These are phyloP conservation scores for Hippocampus abdominalis DNA, from an alignment of 2,113 vertebrate genomes.

Conservation along the genomic window DNA sequence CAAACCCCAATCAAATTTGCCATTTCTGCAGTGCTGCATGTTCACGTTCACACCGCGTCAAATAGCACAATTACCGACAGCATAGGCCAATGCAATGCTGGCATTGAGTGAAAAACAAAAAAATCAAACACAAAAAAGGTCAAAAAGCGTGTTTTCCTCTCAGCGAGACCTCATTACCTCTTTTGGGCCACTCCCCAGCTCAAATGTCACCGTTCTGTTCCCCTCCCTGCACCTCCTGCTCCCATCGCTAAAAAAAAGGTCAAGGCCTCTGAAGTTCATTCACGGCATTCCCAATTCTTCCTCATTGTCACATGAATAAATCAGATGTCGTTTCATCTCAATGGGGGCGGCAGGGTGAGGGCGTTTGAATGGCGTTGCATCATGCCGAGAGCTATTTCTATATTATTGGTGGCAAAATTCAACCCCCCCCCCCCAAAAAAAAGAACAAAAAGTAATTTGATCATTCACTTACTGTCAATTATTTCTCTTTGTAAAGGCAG, in stretches of 20 bases:
- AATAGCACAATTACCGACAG: no score
- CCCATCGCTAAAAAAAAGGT: constrained; percentile 54
- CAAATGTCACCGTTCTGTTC: constrained; percentile 51
- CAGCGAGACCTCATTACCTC: constrained; percentile 52
- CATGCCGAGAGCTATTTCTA: neutral
- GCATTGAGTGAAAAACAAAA: neutral
- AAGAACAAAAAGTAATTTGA: neutral
- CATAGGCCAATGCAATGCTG: neutral
- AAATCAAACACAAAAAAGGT: constrained; percentile 2
- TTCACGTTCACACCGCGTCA: neutral
- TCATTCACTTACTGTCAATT: neutral
- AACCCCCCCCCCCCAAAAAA: neutral
- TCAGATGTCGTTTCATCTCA: constrained; percentile 29
- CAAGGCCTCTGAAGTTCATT: constrained; percentile 30
- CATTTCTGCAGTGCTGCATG: no score
- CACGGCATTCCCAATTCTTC: constrained; percentile 19
- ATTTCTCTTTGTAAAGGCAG: neutral
- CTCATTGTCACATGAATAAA: constrained; percentile 40
- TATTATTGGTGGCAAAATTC: neutral
- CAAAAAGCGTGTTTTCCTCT: constrained; percentile 41
- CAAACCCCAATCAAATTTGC: no score
- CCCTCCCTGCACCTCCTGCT: constrained; percentile 16
- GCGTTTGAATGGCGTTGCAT: neutral
- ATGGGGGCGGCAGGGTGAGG: neutral
- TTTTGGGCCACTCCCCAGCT: constrained; percentile 48